A percentile compares a stretch with the other conserved stretches of the same genome.
Conservation (phyloP, 2,113 vertebrate species). For the Sardina pilchardus region DNA sequence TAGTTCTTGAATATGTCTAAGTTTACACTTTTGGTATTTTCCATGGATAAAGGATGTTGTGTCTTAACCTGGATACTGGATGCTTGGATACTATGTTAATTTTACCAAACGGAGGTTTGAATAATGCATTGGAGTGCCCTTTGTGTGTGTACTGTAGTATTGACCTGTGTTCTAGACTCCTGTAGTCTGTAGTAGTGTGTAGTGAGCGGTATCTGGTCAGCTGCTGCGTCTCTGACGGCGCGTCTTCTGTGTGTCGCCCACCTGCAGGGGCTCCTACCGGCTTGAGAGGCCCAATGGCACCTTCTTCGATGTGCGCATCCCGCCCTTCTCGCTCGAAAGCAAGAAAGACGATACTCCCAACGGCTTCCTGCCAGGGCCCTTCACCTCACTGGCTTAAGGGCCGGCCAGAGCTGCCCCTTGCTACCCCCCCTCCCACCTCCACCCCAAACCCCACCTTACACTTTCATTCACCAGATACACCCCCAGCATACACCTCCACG, state of each 20-base stretch:
- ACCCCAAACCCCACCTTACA: neutral
- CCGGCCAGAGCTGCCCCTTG: neutral
- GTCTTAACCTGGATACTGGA: neutral
- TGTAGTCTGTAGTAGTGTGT: neutral
- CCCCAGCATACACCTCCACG: neutral
- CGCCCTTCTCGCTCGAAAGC: conserved; percentile 89
- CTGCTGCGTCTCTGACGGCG: neutral
- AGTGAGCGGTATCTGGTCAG: neutral
- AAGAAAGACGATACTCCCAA: conserved; percentile 76
- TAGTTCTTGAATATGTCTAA: neutral
- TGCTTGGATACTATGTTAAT: neutral
- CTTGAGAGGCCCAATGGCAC: conserved; percentile 86
- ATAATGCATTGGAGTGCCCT: neutral
- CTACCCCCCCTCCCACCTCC: neutral
- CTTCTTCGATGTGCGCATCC: conserved; percentile 88
- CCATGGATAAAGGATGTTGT: neutral
- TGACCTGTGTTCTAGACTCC: neutral
- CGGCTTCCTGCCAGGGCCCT: conserved; percentile 60
- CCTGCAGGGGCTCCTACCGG: conserved; percentile 83
- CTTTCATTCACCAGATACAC: neutral
- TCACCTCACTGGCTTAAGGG: conserved; percentile 54
- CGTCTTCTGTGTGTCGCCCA: conserved; percentile 47
- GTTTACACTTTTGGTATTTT: neutral
- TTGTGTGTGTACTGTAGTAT: neutral
- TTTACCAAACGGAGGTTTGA: neutral